Conservation (phyloP, 2,113 vertebrate genomes). For the Todiramphus saurophagus region DNA sequence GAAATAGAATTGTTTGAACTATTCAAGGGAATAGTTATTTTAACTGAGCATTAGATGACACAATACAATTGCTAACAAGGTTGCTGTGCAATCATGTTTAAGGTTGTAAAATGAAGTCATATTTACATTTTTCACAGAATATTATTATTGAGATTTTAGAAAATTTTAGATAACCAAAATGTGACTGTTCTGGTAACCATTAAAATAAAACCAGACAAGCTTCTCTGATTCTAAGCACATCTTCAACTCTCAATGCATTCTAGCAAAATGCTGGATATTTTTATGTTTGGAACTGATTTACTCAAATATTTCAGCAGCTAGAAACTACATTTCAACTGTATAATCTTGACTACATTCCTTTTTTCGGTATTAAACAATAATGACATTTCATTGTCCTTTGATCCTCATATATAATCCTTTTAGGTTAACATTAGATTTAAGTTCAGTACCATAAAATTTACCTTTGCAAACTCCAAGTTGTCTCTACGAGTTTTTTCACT, state of each 20-base stretch:
- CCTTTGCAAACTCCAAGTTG: not conserved
- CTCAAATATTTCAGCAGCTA: not conserved
- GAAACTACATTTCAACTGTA: not conserved
- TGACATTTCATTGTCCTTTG: not conserved
- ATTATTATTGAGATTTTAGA: not conserved
- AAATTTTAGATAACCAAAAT: not conserved
- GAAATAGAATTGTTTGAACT: not conserved
- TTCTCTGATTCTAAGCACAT: not conserved
- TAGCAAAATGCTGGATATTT: not conserved
- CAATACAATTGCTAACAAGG: not conserved
- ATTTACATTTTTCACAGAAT: not conserved
- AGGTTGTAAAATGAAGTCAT: not conserved
- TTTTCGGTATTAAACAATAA: not conserved
- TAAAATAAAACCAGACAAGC: not conserved
- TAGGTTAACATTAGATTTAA: not conserved
- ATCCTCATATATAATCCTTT: not conserved
- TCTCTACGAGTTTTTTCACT: not conserved
- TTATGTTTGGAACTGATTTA: not conserved
- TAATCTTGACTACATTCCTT: not conserved
- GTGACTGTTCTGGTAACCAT: not conserved
- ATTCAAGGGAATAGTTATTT: not conserved
- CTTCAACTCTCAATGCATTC: not conserved
- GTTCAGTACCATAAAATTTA: not conserved
- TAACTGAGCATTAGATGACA: not conserved
- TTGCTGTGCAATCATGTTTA: not conserved